Evolutionary conservation across 2,888 invertebrate species (phyloP).

Genomic region (Phymatocera aterrima): DNA sequence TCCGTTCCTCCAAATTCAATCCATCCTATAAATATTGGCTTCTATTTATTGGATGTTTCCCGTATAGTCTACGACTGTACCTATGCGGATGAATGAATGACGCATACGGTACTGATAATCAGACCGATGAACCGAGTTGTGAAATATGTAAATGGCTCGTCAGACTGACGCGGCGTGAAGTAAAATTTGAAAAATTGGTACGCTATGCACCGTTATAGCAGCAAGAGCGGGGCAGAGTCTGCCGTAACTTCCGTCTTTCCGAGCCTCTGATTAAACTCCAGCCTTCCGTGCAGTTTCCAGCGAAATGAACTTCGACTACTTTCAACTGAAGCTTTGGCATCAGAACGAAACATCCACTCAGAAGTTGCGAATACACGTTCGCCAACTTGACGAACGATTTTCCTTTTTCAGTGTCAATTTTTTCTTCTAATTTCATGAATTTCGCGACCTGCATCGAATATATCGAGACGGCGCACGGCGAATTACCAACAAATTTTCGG

Average conservation of each 20-base stretch:
- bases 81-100: too few relatives aligned
- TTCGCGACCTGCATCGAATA: background rate
- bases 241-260: background rate
- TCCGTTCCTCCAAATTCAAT: background rate
- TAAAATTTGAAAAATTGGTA: background rate
- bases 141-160: too few relatives aligned
- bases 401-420: background rate
- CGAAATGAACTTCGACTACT: constrained; percentile 16
- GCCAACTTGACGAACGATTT: background rate
- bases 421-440: background rate
- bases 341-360: background rate
- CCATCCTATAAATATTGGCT: background rate
- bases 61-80: background rate
- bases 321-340: constrained; percentile 14
- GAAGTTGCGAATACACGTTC: background rate
- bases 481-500: too few relatives aligned
- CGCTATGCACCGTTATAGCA: background rate
- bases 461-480: too few relatives aligned
- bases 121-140: too few relatives aligned
- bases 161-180: background rate
- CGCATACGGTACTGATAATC: too few relatives aligned
- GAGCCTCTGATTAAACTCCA: constrained; percentile 29
- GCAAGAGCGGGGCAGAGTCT: background rate
- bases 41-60: too few relatives aligned
- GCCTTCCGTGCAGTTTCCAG: constrained; percentile 8